Evolutionary conservation across 2,888 invertebrate species (phyloP).

Genomic region (Ditula angustiorana): DNA sequence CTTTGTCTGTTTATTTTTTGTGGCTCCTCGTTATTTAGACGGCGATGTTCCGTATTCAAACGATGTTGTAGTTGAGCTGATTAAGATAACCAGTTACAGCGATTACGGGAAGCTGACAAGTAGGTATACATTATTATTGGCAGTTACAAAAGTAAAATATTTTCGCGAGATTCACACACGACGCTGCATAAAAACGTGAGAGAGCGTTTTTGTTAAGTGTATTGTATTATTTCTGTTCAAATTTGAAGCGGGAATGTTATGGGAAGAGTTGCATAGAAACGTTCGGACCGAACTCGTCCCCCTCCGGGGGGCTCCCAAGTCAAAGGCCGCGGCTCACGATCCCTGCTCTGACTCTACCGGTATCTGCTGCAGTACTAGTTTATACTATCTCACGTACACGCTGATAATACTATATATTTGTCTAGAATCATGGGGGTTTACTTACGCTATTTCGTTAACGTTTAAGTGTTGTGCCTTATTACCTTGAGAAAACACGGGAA

Average conservation of each 20-base stretch:
- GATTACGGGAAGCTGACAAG: constrained; percentile 3
- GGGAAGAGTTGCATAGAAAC: constrained; percentile 25
- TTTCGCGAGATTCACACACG: constrained; percentile 24
- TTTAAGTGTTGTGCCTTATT: neutral
- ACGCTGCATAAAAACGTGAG: constrained; percentile 28
- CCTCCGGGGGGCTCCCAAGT: constrained; percentile 60
- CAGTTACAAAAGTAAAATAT: constrained; percentile 16
- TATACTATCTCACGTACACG: constrained; percentile 48
- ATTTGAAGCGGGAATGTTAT: constrained; percentile 25
- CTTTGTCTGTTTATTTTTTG: constrained; percentile 41
- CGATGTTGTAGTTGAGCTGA: constrained; percentile 14
- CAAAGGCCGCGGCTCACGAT: constrained; percentile 68
- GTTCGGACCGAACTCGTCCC: constrained; percentile 57
- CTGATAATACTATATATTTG: constrained; percentile 42
- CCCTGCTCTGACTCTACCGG: constrained; percentile 55
- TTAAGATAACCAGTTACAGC: constrained; percentile 26
- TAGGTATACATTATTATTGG: constrained; percentile 3
- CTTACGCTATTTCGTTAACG: constrained; percentile 22
- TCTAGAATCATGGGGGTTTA: constrained; percentile 49
- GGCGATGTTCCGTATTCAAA: constrained; percentile 2
- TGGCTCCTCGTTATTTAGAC: constrained; percentile 28
- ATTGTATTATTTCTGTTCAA: constrained; percentile 22
- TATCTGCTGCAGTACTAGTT: constrained; percentile 50
- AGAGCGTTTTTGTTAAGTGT: constrained; percentile 11
- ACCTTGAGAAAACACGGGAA: neutral